These are phyloP conservation scores for Mylabris sibirica DNA, from an alignment of 2,888 invertebrate species.

Conservation along the genomic window DNA sequence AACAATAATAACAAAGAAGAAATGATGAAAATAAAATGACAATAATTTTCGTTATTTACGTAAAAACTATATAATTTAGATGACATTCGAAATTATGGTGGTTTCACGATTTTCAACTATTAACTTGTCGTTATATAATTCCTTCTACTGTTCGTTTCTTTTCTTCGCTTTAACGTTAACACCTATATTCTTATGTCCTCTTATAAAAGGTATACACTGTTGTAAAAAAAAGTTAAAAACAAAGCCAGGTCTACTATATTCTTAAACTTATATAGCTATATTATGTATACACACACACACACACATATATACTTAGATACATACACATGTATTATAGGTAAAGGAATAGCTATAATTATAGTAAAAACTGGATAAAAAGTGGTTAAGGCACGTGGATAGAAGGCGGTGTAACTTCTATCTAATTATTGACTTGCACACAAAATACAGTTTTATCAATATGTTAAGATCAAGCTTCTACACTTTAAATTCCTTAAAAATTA, in stretches of 20 bases:
- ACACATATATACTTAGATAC: too few species aligned
- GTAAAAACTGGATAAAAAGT: conserved; percentile 60
- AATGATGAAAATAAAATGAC: background rate
- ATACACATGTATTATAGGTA: conserved; percentile 21
- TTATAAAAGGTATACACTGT: background rate
- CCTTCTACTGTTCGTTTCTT: too few species aligned
- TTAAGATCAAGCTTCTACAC: conserved; percentile 54
- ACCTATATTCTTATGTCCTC: background rate
- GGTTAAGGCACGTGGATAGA: conserved; percentile 52
- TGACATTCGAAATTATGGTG: conserved; percentile 52
- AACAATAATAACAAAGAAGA: background rate
- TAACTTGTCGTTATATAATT: conserved; percentile 50
- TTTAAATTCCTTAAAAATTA: conserved; percentile 39
- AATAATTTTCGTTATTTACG: conserved; percentile 13
- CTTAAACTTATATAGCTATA: background rate
- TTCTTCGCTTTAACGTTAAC: background rate
- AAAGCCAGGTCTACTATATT: conserved; percentile 27
- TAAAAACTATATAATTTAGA: conserved; percentile 43
- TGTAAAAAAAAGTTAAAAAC: conserved; percentile 37
- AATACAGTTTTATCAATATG: conserved; percentile 51
- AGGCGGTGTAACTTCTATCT: conserved; percentile 54
- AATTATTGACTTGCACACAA: conserved; percentile 50
- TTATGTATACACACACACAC: background rate
- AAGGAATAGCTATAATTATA: conserved; percentile 61
- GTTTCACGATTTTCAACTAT: conserved; percentile 39